These are phyloP conservation scores for Oryzias javanicus DNA, from an alignment of 2,113 vertebrate species.

Conservation along the genomic window DNA sequence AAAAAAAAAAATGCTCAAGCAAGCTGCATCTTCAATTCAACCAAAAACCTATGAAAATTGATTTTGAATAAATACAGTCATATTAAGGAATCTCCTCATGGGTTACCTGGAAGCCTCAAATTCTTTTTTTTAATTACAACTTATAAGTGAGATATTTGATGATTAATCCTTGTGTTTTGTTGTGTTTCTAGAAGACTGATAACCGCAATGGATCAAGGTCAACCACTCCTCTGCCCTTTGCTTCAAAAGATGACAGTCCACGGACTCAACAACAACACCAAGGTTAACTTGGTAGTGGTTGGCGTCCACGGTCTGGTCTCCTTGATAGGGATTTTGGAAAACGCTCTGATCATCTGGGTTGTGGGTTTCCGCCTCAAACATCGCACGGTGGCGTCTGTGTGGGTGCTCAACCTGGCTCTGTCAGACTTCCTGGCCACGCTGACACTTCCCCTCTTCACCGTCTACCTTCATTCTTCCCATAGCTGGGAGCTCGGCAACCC, in stretches of 20 bases:
- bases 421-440: conserved; percentile 90
- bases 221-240: conserved; percentile 49
- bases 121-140: no score
- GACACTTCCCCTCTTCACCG: conserved; percentile 85
- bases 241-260: conserved; percentile 56
- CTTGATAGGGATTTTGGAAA: conserved; percentile 85
- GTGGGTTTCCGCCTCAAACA: conserved; percentile 82
- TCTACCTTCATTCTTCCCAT: conserved; percentile 77
- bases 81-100: no score
- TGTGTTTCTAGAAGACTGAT: conserved; percentile 29
- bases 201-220: not conserved
- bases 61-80: no score
- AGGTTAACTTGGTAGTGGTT: conserved; percentile 59
- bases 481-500: conserved; percentile 83
- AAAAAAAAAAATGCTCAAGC: no score
- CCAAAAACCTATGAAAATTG: no score
- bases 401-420: conserved; percentile 89
- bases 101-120: no score
- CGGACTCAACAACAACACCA: conserved; percentile 35
- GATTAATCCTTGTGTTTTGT: not conserved
- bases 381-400: conserved; percentile 85
- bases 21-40: no score
- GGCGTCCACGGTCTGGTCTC: conserved; percentile 73
- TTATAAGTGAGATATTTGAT: no score
- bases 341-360: conserved; percentile 84